These are phyloP conservation scores for Xanthorhoe designata DNA, from an alignment of 2,888 invertebrate genomes.

Conservation along the genomic window DNA sequence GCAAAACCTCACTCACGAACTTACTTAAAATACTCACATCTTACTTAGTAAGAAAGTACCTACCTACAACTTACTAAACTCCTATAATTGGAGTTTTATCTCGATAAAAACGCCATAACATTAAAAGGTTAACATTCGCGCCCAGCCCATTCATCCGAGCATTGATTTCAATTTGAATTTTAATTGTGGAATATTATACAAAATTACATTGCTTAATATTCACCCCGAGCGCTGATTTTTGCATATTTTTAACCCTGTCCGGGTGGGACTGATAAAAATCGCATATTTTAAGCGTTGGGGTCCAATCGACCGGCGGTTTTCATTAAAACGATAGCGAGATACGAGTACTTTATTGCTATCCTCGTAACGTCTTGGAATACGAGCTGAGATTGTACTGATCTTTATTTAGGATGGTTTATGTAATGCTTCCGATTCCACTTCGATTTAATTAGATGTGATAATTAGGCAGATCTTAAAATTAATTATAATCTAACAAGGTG, in stretches of 20 bases:
- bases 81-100: conserved; percentile 19
- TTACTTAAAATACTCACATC: too few species aligned
- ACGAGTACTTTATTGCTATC: conserved; percentile 73
- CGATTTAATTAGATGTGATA: conserved; percentile 44
- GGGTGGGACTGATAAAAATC: conserved; percentile 74
- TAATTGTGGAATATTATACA: conserved; percentile 85
- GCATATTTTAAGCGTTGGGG: conserved; percentile 72
- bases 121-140: conserved; percentile 38
- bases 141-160: conserved; percentile 70
- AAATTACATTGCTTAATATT: conserved; percentile 84
- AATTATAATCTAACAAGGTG: too few species aligned
- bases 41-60: too few species aligned
- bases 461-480: background rate
- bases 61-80: too few species aligned
- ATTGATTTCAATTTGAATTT: conserved; percentile 87
- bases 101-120: conserved; percentile 31
- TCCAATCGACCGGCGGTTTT: conserved; percentile 59
- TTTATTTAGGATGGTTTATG: conserved; percentile 52
- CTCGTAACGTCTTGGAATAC: conserved; percentile 57
- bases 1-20: too few species aligned
- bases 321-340: conserved; percentile 75
- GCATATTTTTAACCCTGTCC: conserved; percentile 81
- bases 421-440: conserved; percentile 50
- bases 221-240: conserved; percentile 82
- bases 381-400: conserved; percentile 57